A percentile compares a stretch with the other conserved stretches of the same genome.
phyloP scores from a whole-genome alignment of 1,140 invertebrate species.

The Octopus sinensis region DNA sequence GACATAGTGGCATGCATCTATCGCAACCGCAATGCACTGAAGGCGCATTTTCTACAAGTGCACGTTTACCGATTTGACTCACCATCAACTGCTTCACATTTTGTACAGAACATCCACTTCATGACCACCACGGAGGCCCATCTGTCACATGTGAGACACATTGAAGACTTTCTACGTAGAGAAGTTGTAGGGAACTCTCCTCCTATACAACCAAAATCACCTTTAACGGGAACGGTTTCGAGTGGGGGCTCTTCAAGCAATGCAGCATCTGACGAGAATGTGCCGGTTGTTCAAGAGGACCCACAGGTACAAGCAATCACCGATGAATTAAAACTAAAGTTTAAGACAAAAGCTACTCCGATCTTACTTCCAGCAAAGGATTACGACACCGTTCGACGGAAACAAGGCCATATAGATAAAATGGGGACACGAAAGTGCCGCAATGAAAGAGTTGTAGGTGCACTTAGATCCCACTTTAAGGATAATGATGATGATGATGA shows the following conservation, averaged over 20 bases:
- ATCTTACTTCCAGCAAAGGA: slow-evolving; percentile 85
- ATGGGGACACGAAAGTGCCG: slow-evolving; percentile 28
- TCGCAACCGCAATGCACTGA: slow-evolving; percentile 68
- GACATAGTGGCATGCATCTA: slow-evolving; percentile 80
- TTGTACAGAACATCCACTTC: slow-evolving; percentile 77
- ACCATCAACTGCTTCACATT: slow-evolving; percentile 81
- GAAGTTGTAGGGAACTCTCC: neutral
- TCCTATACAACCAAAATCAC: too few relatives aligned
- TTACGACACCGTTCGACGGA: slow-evolving; percentile 77
- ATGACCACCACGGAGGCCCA: slow-evolving; percentile 79
- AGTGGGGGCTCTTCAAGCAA: too few relatives aligned
- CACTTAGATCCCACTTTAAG: too few relatives aligned
- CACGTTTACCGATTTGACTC: slow-evolving; percentile 94
- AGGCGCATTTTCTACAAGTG: slow-evolving; percentile 78
- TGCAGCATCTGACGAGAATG: slow-evolving; percentile 44
- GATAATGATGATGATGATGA: too few relatives aligned
- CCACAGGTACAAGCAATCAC: slow-evolving; percentile 85
- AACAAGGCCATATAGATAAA: slow-evolving; percentile 67
- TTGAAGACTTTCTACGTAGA: slow-evolving; percentile 29
- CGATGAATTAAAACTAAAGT: slow-evolving; percentile 75
- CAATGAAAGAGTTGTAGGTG: neutral
- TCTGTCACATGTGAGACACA: slow-evolving; percentile 55
- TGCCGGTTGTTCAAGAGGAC: slow-evolving; percentile 60
- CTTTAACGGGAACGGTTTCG: too few relatives aligned
- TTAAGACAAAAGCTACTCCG: slow-evolving; percentile 62